Base-by-base conservation (phyloP, 2,888 invertebrate species). In the Eristalis arbustorum region DNA sequence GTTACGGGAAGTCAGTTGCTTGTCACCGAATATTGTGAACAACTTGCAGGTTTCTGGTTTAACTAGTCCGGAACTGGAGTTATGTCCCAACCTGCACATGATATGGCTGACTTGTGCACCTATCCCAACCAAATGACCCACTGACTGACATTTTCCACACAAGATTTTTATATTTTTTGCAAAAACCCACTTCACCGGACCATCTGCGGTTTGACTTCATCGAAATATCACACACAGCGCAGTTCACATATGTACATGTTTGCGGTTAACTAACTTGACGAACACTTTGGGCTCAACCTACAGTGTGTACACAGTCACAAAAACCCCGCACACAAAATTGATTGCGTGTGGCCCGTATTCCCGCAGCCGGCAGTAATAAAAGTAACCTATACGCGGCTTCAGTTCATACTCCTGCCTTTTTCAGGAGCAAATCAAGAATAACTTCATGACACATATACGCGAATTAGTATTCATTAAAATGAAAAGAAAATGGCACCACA, bases 401-500 rank as follows among this genome's bases (percentile, higher is more conserved):
- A 56, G 56, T 67, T 66, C 72, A 5, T 67, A 57, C 22, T 13
- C n/a, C 25, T 57, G 8, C 3, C n/a, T 3, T 66, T 31, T 66
- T 31, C 49, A 11, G 13, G 37, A 59, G 49, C 14, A 49, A 72
- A 71, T 59, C 64, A 66, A 72, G 64, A 40, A 61, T 4, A 68
- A 63, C 31, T 69, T 42, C 67, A n/a, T 62, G 23, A 76, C 42
- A 66, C 59, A 56, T 37, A 61, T 66, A 66, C 40, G 66, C 72
- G 66, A 72, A 72, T 78, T 72, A 79, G 73, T 73, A 37, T 67
- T 73, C 79, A 72, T 67, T 62, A 73, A 67, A 79, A 66, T 10
- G 10, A 56, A 40, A 56, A 49, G n/a, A n/a, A n/a, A n/a, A n/a
- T n/a, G n/a, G 25, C 42, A 42, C 31, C 49, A 22, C 18, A 75